phyloP scores from a whole-genome alignment of 2,797 vertebrate species.

The Lutjanus argentimaculatus region DNA sequence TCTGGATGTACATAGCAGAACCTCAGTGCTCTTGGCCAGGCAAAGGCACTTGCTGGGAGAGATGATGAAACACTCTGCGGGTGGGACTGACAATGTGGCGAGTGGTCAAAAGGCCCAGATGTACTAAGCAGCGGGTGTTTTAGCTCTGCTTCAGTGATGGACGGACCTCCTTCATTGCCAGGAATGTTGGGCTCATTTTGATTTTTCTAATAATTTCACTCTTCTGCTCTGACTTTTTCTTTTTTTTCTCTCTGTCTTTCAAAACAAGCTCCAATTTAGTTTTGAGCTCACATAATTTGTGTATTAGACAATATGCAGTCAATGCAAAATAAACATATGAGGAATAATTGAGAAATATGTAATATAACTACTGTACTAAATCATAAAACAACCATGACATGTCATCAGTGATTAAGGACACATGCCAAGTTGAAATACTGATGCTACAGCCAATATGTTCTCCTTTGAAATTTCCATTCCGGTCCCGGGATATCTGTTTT shows the following conservation, averaged over 20 bases:
- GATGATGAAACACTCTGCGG: conserved; percentile 81
- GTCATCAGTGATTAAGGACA: no score
- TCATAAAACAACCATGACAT: no score
- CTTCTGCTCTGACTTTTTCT: not conserved
- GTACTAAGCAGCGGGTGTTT: conserved; percentile 73
- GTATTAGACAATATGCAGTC: not conserved
- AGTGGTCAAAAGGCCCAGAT: conserved; percentile 83
- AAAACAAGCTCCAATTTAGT: conserved; percentile 1
- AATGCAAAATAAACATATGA: conserved; percentile 8
- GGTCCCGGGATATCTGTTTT: no score
- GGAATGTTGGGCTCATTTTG: conserved; percentile 75
- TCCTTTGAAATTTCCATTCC: no score
- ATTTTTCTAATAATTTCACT: conserved; percentile 60
- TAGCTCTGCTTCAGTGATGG: conserved; percentile 71
- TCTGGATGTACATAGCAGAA: conserved; percentile 77
- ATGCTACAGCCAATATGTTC: no score
- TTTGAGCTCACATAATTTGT: conserved; percentile 29
- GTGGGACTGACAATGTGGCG: conserved; percentile 81
- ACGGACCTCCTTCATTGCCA: conserved; percentile 71
- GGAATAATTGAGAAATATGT: not conserved
- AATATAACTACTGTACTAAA: no score
- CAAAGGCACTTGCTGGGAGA: conserved; percentile 76
- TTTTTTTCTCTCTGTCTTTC: not conserved
- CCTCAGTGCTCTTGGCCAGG: conserved; percentile 62
- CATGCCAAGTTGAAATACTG: no score